Evolutionary conservation across 2,113 vertebrate genomes (phyloP).

Genomic region (Perognathus longimembris): DNA sequence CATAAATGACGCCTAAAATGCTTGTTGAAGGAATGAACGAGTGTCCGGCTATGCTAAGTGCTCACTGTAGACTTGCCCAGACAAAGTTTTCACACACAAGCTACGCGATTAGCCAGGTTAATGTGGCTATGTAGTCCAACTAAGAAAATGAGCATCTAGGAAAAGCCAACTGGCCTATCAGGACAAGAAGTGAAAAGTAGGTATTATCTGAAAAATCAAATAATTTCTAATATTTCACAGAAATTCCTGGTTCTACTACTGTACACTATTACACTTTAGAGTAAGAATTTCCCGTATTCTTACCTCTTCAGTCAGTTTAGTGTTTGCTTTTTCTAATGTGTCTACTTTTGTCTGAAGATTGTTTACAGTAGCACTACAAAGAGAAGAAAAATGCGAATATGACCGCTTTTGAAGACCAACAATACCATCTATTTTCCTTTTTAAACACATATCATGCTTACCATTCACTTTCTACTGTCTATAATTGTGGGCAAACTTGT

Average conservation of each 20-base stretch:
- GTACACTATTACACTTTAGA: background rate
- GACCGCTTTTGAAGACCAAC: slow-evolving; percentile 11
- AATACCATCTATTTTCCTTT: background rate
- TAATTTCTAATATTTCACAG: background rate
- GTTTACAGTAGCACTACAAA: slow-evolving; percentile 95
- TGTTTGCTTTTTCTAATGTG: slow-evolving; percentile 98
- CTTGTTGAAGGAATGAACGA: background rate
- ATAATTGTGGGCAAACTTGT: background rate
- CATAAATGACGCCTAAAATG: background rate
- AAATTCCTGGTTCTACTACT: background rate
- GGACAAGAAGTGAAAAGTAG: background rate
- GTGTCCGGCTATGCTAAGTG: background rate
- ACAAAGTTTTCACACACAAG: slow-evolving; percentile 4
- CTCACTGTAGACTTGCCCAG: background rate
- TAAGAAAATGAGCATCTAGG: background rate
- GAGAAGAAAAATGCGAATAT: slow-evolving; percentile 28
- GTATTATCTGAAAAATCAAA: slow-evolving; percentile 20
- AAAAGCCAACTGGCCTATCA: background rate
- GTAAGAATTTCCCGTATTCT: slow-evolving; percentile 64
- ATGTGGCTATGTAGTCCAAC: background rate
- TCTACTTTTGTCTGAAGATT: slow-evolving; percentile 99
- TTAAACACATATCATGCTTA: background rate
- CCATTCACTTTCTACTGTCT: background rate
- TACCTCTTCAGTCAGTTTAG: slow-evolving; percentile 98
- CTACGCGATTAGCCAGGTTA: background rate